Percentiles rank a stretch among this genome's conserved stretches.
phyloP scores from a whole-genome alignment of 2,113 vertebrate species.

The Dasyprocta punctata region DNA sequence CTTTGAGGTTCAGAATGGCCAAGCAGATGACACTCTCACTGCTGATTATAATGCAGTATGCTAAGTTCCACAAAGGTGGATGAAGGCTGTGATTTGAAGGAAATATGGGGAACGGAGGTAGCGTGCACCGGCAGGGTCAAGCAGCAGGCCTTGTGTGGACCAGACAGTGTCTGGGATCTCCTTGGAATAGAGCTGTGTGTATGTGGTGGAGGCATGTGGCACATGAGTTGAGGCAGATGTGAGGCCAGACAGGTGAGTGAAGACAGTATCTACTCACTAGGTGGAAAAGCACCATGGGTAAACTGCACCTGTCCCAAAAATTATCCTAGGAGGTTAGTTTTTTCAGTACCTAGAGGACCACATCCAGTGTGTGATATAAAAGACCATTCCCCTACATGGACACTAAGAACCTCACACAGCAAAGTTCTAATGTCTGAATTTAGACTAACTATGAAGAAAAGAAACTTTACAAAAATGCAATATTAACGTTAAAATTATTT shows the following conservation, averaged over 20 bases:
- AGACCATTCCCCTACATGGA: background rate
- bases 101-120: background rate
- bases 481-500: conserved; percentile 50
- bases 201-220: background rate
- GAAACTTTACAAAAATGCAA: background rate
- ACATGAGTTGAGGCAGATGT: background rate
- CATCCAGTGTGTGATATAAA: background rate
- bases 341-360: background rate
- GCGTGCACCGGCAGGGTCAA: background rate
- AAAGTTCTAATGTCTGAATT: background rate
- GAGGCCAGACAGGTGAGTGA: background rate
- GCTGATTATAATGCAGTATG: background rate
- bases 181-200: background rate
- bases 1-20: background rate
- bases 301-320: background rate
- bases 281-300: background rate
- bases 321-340: background rate
- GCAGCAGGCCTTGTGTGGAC: background rate
- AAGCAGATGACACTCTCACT: background rate
- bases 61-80: background rate
- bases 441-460: background rate
- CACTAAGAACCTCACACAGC: background rate
- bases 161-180: background rate
- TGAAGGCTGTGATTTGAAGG: background rate
- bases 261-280: too few species aligned